Evolutionary conservation across 2,113 vertebrate species (phyloP), one percentile per base, ranked within the genome.

Genomic region (Picathartes gymnocephalus): DNA sequence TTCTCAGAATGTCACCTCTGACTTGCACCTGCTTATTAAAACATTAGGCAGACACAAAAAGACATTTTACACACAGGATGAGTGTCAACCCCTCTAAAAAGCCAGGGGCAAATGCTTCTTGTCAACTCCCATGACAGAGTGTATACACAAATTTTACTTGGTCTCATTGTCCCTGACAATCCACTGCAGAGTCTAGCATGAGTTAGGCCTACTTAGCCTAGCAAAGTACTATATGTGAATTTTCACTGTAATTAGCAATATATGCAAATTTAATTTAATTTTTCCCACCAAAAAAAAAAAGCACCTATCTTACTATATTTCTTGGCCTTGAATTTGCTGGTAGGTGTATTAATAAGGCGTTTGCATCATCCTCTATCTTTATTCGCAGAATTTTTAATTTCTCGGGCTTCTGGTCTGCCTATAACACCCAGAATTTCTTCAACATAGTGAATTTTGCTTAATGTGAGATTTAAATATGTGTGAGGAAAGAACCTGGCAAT

Each of bases 1-100:
- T 71, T 86, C 81, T 81, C 74, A 81, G 15, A 86, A 71, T 72
- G 62, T 65, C 64, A 24, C 81, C 94, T 97, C 87, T 92, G 54
- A 90, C 54, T 3, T 64, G 53, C 39, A 92, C n/a, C 81, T 95
- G 60, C 61, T 96, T 86, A 81, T 81, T 90, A 73, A 33, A 70
- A 86, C n/a, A 62, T 64, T 74, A 91, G 56, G 53, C 70, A 87
- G 92, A 76, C 31, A 45, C 65, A 79, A 73, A 80, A 88, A 88
- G 88, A 95, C 23, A 42, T 60, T 84, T 90, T 47, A 50, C 17
- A 51, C 24, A 27, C 16, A 85, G 58, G 39, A 30, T 53, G 57
- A 40, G 9, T 33, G 18, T 47, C 24, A 83, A 16, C 18, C 13
- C 25, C 78, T 48, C 31, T 92, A 58, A 80, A 92, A 90, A 87